Base-by-base conservation (phyloP, 2,797 vertebrate genomes). In the Anabas testudineus region DNA sequence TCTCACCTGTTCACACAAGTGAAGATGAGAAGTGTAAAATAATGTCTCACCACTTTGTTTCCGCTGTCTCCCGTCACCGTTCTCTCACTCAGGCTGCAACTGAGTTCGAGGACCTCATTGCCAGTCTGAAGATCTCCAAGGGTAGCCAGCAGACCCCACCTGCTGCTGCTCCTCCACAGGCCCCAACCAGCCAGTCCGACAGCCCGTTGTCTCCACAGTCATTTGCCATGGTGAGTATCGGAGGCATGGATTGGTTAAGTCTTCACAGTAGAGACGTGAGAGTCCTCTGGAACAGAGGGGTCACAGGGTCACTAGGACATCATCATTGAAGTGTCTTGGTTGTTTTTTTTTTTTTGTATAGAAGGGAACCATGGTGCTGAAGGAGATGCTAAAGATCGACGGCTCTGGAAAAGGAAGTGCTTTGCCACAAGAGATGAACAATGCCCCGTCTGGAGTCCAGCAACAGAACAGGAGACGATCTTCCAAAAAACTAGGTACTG, bases 381-480 rank as follows among this genome's bases (percentile, higher is more conserved):
- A 99, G 91, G 98, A 99, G 92, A 99, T 99, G 93, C 92, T 99
- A 64, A 99, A 99, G 92, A 99, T 99, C 52, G 97, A 99, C 81
- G 74, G 93, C 39, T 84, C 94, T 41, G 94, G 93, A 74, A 21
- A 82, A 59, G 54, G 74, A 83, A 94, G 93, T 71, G 82, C 81
- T 34, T 51, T 85, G 58, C 7, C 89, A 69, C 86, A 88, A 71
- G 81, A 90, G 74, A 37, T 78, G 0, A 68, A 74, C 75, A 85
- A 88, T 55, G 81, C 84, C 37, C 88, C 91, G 68, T 72, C 87
- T 16, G 87, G 71, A 15, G 89, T 83, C 68, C 83, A 93, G 76
- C 90, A 93, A 81, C 91, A 94, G 48, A 91, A 87, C 86, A 95
- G 93, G 48, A 93, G 94, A 52, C 93, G 93, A 47, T 94, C 95